Percentiles rank a stretch among this genome's conserved stretches.
These are phyloP conservation scores for Australoheros facetus DNA, from an alignment of 2,797 vertebrate species.

Conservation along the genomic window DNA sequence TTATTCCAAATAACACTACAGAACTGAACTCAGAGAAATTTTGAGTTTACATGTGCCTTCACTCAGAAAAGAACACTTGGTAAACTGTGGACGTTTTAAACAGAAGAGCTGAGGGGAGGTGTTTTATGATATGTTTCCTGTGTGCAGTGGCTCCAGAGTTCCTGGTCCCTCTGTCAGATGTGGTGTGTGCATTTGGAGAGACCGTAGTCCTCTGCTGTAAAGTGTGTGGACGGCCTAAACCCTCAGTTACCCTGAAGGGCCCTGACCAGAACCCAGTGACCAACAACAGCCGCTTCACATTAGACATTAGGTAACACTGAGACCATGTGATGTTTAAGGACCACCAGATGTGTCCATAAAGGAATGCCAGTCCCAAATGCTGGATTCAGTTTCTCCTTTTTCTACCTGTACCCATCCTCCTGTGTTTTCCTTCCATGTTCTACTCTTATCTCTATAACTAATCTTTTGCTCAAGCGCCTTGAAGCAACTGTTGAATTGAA, in stretches of 20 bases:
- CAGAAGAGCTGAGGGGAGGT: accelerated
- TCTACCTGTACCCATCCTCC: not conserved
- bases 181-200: constrained; percentile 94
- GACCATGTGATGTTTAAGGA: not conserved
- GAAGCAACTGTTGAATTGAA: no score
- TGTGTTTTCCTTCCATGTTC: not conserved
- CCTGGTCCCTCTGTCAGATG: constrained; percentile 90
- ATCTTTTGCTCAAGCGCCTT: not conserved
- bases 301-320: constrained; percentile 77
- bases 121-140: not conserved
- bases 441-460: not conserved
- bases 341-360: not conserved
- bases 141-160: constrained; percentile 95
- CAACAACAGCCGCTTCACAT: constrained; percentile 87
- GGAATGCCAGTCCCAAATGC: not conserved
- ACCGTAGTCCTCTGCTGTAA: constrained; percentile 95
- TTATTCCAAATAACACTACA: not conserved
- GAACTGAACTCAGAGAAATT: not conserved
- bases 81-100: not conserved
- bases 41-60: not conserved
- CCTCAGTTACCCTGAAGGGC: constrained; percentile 91
- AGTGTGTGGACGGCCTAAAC: constrained; percentile 94
- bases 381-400: not conserved
- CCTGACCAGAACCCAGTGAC: constrained; percentile 93
- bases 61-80: not conserved